Percentiles rank a stretch among this genome's conserved stretches.
Evolutionary conservation across 2,888 invertebrate species (phyloP).

Genomic region (Panopea generosa): DNA sequence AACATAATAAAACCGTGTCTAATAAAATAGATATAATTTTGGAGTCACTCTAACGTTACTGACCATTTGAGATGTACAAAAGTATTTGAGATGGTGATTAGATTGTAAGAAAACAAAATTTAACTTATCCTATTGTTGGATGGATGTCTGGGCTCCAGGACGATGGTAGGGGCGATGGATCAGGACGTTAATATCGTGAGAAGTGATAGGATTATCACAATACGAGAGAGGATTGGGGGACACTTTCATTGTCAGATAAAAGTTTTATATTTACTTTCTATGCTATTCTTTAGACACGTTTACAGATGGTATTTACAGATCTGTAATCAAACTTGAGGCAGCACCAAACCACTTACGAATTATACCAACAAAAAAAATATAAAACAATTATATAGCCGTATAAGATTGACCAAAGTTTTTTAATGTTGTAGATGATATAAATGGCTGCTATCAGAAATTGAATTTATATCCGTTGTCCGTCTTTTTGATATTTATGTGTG

Average conservation of each 20-base stretch:
- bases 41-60: constrained; percentile 25
- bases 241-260: background rate
- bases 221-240: constrained; percentile 12
- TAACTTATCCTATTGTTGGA: constrained; percentile 37
- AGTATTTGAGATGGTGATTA: constrained; percentile 23
- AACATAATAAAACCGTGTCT: constrained; percentile 19
- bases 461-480: too few relatives aligned
- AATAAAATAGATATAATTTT: constrained; percentile 23
- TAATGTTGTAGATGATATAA: too few relatives aligned
- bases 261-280: background rate
- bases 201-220: constrained; percentile 35
- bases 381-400: too few relatives aligned
- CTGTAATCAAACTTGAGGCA: too few relatives aligned
- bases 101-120: constrained; percentile 44
- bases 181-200: constrained; percentile 6
- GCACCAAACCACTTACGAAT: too few relatives aligned
- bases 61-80: constrained; percentile 9
- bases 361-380: too few relatives aligned
- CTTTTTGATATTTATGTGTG: too few relatives aligned
- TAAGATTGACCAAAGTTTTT: too few relatives aligned
- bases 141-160: constrained; percentile 11
- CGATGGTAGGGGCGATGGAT: background rate
- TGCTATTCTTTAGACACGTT: too few relatives aligned
- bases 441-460: too few relatives aligned
- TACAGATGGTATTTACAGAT: too few relatives aligned